Conservation (phyloP, 2,888 invertebrate genomes). For the Steinernema scapterisci region DNA sequence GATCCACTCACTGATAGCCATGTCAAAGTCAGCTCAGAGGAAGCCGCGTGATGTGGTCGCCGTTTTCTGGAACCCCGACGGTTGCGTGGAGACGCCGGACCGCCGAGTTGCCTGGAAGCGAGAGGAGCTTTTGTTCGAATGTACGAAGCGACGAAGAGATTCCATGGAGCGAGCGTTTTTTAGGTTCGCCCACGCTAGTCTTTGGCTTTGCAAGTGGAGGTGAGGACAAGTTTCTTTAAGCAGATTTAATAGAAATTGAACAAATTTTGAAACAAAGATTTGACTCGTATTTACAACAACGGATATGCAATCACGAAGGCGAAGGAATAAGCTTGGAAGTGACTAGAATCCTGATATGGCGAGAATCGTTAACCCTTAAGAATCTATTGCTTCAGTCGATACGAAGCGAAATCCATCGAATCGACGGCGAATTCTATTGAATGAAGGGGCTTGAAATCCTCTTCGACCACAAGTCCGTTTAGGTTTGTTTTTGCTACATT, state of each 20-base stretch:
- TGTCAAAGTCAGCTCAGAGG: not conserved
- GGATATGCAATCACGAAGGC: conserved; percentile 6
- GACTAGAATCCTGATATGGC: conserved; percentile 8
- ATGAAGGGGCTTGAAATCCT: not conserved
- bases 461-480: conserved; percentile 12
- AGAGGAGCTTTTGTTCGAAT: not conserved
- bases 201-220: not conserved
- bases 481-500: conserved; percentile 14
- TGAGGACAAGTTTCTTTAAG: not conserved
- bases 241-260: not conserved
- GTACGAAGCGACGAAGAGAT: not conserved
- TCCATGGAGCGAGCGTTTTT: not conserved
- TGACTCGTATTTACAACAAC: conserved; percentile 13
- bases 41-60: not conserved
- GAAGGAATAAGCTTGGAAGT: not conserved
- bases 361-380: not conserved
- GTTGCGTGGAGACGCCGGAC: conserved; percentile 4
- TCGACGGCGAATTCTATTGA: not conserved
- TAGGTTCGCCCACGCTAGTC: not conserved
- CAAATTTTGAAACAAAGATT: not conserved
- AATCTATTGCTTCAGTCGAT: not conserved
- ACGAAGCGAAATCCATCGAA: conserved; percentile 14
- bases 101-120: not conserved
- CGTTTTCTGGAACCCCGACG: not conserved
- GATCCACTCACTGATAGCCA: conserved; percentile 16